phyloP scores from a whole-genome alignment of 2,888 invertebrate genomes.

The Noctua janthina region DNA sequence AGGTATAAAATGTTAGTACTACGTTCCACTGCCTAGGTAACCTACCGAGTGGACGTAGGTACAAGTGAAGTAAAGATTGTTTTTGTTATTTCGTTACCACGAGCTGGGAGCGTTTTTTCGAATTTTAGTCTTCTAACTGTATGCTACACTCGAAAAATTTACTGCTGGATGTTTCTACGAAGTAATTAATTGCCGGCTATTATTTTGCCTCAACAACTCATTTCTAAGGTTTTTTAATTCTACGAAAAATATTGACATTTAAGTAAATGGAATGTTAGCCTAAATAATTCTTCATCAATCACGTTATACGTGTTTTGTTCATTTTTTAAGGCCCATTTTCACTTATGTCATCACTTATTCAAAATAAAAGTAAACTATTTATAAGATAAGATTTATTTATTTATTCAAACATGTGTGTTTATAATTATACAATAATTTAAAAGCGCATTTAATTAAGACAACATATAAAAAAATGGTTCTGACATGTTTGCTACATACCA shows the following conservation, averaged over 20 bases:
- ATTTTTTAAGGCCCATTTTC: not conserved
- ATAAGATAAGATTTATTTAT: too few species aligned
- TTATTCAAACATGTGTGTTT: too few species aligned
- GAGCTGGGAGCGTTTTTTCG: not conserved
- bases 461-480: too few species aligned
- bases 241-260: not conserved
- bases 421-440: too few species aligned
- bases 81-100: not conserved
- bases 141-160: not conserved
- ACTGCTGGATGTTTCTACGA: not conserved
- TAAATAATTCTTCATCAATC: not conserved
- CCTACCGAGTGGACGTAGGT: not conserved
- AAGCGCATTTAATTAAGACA: too few species aligned
- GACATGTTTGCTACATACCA: too few species aligned
- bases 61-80: not conserved
- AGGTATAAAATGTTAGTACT: constrained; percentile 2
- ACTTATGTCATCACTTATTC: too few species aligned
- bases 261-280: not conserved
- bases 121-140: not conserved
- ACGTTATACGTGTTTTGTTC: not conserved
- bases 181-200: not conserved
- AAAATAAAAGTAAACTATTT: too few species aligned
- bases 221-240: not conserved
- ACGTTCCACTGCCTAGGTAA: not conserved
- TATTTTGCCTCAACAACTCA: not conserved